These are phyloP conservation scores for Trissolcus japonicus DNA, from an alignment of 2,888 invertebrate genomes.

Conservation along the genomic window DNA sequence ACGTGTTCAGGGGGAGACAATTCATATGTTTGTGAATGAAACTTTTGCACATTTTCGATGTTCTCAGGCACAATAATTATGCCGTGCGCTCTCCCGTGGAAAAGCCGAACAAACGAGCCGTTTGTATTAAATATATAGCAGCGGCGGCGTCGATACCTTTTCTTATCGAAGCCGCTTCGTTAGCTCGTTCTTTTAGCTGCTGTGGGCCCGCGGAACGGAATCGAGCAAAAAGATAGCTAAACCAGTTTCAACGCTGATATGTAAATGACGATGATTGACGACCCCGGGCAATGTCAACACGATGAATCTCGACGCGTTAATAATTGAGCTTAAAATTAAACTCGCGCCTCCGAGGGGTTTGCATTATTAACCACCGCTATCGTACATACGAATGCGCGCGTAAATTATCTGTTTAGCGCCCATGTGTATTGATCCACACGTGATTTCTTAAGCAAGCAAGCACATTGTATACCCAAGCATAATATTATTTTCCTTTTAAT, in stretches of 20 bases:
- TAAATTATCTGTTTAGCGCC: conserved; percentile 46
- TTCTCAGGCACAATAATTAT: conserved; percentile 33
- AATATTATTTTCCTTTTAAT: too few species aligned
- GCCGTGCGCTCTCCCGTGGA: conserved; percentile 34
- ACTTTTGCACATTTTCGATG: conserved; percentile 27
- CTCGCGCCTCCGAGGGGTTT: conserved; percentile 51
- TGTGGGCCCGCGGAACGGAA: conserved; percentile 21
- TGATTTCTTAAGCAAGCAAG: conserved; percentile 13
- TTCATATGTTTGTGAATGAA: conserved; percentile 35
- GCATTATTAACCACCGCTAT: conserved; percentile 46
- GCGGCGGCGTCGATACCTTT: conserved; percentile 17
- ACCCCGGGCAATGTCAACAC: conserved; percentile 48
- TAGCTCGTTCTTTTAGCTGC: conserved; percentile 29
- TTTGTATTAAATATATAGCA: conserved; percentile 36
- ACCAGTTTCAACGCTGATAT: conserved; percentile 52
- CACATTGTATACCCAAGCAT: not conserved
- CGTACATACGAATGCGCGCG: conserved; percentile 23
- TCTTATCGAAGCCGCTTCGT: conserved; percentile 49
- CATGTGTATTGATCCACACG: conserved; percentile 35
- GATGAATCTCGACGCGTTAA: conserved; percentile 55
- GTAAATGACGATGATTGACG: conserved; percentile 45
- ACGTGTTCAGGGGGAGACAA: conserved; percentile 21
- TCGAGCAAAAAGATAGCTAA: conserved; percentile 15
- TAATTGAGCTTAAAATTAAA: conserved; percentile 58
- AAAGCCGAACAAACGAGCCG: conserved; percentile 25